Base-by-base conservation (phyloP, 1,140 invertebrate species). In the Aporrectodea caliginosa region DNA sequence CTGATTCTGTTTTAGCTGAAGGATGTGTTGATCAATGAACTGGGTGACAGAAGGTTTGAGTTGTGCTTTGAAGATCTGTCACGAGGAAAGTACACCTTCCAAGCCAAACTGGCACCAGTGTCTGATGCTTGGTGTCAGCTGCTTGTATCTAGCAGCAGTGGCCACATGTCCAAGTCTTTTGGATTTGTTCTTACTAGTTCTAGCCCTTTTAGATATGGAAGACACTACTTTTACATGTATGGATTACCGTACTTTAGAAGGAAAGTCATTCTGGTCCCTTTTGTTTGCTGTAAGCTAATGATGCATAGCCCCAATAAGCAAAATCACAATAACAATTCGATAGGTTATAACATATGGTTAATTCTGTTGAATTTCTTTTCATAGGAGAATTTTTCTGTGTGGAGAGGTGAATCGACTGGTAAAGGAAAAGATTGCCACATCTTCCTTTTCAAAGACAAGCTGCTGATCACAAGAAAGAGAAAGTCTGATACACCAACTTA, bases 371-470 rank as follows among this genome's bases (percentile, higher is more conserved):
- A n/a, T n/a, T n/a, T n/a, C n/a, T n/a, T 58, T 58, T 58, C 22
- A 58, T 84, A 93, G 92, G 95, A 97, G 88, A 94, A 94, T 92
- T 97, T 97, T 87, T 93, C 93, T 69, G 92, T 98, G 74, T 91
- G 91, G 81, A 94, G 92, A 83, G 87, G 85, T 43, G 92, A 92
- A 16, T 77, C 72, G 75, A 73, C 58, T 1, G 91, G 91, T 34
- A 92, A 92, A 84, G 88, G 90, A 58, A 93, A 94, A 84, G 95
- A 98, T 85, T 90, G 95, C 83, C 97, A 98, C 88, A 90, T 98
- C 22, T 98, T 98, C 86, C 90, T 98, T 58, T 98, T 99, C 88
- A 95, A 95, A 88, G 93, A 94, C 71, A 91, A 94, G 84, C 92
- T 98, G 82, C 90, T 97, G 78, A 90, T 98, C 83, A 95, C 94